Evolutionary conservation across 2,797 vertebrate species (phyloP), one percentile per base, ranked within the genome.

Genomic region (Zenarchopterus dispar): DNA sequence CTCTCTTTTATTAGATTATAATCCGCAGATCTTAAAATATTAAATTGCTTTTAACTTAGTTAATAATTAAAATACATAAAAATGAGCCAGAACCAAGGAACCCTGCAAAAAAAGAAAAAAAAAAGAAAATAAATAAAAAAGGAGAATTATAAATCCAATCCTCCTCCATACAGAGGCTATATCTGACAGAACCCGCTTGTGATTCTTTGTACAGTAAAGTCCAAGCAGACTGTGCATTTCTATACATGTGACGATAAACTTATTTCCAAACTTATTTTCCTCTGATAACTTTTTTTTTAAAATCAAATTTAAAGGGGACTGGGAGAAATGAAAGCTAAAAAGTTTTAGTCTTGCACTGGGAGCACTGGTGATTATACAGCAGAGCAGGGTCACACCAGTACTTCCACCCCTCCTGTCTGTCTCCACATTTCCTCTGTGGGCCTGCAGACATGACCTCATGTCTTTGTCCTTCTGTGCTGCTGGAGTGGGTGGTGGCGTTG

Each of bases 61-160:
- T 93, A 93, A 93, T 93, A 91, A 93, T 93, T 93, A 94, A 93
- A 94, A 93, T 93, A 94, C 89, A 91, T 94, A 92, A 93, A 94
- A 94, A 93, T 84, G 93, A 94, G 93, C 92, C 91, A 93, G 90
- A 94, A 94, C 89, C 88, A 86, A 93, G 91, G 80, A 93, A 93
- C 92, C 93, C 92, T 93, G 92, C 92, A 92, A 93, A 89, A 88
- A 39, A 39, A 4, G 5, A 85, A 81, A 81, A 79, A 67, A 70
- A 75, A 85, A 75, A 76, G 42, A 81, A 91, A 92, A 92, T 88
- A 92, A 93, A 92, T 90, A 90, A 92, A 93, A 89, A 88, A 82
- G 86, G 88, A 89, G 89, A 91, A 89, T 85, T 77, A 85, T 72
- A 79, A 90, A 89, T 89, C 85, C 81, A 90, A 75, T 80, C 79